Evolutionary conservation across 2,888 invertebrate species (phyloP).

Genomic region (Aelia acuminata): DNA sequence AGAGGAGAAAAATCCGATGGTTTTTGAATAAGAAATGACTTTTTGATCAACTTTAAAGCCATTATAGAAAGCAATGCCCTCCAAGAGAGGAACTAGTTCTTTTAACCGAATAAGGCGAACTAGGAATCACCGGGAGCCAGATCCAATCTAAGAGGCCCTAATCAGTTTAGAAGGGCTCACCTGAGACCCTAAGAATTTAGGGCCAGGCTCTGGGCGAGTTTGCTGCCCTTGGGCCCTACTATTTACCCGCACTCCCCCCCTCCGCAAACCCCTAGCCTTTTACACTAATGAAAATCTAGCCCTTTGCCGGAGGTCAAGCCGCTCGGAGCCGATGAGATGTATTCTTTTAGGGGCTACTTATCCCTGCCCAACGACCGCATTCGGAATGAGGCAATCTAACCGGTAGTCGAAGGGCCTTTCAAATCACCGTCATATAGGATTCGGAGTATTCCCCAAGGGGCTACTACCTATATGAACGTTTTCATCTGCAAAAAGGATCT

Average conservation of each 20-base stretch:
- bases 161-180: constrained; percentile 42
- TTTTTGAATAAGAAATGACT: not conserved
- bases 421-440: not conserved
- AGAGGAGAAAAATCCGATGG: not conserved
- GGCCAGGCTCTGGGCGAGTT: not conserved
- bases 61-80: not conserved
- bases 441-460: not conserved
- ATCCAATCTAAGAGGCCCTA: constrained; percentile 38
- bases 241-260: not conserved
- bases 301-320: constrained; percentile 24
- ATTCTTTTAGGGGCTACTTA: constrained; percentile 32
- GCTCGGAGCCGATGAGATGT: constrained; percentile 21
- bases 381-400: constrained; percentile 41
- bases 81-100: not conserved
- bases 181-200: constrained; percentile 43
- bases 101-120: constrained; percentile 13
- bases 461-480: not conserved
- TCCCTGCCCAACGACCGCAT: constrained; percentile 1
- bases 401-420: not conserved
- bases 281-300: constrained; percentile 51
- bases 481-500: not conserved
- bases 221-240: constrained; percentile 35
- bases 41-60: not conserved
- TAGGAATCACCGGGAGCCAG: not conserved
- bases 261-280: constrained; percentile 26